Base-by-base conservation (phyloP, 2,888 invertebrate genomes). In the Lingula anatina region DNA sequence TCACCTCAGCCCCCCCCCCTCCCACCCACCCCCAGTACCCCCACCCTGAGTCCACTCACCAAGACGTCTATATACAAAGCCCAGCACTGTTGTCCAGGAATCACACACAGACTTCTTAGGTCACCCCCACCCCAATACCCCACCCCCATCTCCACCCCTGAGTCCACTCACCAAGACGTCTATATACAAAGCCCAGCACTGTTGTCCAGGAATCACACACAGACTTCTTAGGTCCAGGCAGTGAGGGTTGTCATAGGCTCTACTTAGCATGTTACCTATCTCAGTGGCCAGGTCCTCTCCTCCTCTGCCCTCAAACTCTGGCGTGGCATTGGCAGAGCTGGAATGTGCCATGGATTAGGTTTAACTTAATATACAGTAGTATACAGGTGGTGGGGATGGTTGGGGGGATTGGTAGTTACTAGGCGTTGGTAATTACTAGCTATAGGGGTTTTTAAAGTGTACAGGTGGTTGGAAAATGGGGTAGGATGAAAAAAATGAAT, bases 271-370 rank as follows among this genome's bases (percentile, higher is more conserved):
- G 54, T 85, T 86, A 35, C 89, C 86, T 59, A 97, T 86, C 70
- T 88, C 89, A 54, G 84, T 84, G 0, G 90, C 93, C 50, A 96
- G 79, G 53, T 89, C 87, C 66, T 95, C 94, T 2, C 97, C 97
- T 26, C 95, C 95, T 70, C 93, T 82, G 2, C 96, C 97, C 80
- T 97, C 96, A 80, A 96, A 97, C 68, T 88, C 89, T 3, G 95
- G 94, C 1, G 93, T 89, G 2, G 96, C 97, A 83, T 94, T 96
- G 7, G 96, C 96, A 23, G 96, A 96, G 77, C 94, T 93, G 62
- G 27, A 55, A 50, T 23, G 50, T 15, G 15, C 15, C 9, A 31
- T 31, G n/a, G n/a, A n/a, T n/a, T n/a, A n/a, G n/a, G n/a, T n/a
- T n/a, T n/a, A n/a, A n/a, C n/a, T n/a, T n/a, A n/a, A n/a, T n/a